Percentiles rank a stretch among this genome's conserved stretches.
These are phyloP conservation scores for Carterocephalus palaemon DNA, from an alignment of 2,888 invertebrate species.

Conservation along the genomic window DNA sequence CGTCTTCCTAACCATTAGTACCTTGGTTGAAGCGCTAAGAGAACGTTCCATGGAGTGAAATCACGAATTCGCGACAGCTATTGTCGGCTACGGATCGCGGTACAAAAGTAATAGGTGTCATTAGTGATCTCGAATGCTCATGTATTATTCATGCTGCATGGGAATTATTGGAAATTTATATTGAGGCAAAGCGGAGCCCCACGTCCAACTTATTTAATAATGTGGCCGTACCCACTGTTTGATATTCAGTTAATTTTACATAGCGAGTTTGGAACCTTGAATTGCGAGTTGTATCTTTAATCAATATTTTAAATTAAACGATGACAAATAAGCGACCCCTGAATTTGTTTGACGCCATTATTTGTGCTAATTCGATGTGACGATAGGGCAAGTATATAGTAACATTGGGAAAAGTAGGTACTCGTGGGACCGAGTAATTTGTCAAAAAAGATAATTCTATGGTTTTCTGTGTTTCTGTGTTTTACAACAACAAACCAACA, in stretches of 20 bases:
- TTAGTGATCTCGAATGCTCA: constrained; percentile 28
- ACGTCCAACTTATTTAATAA: constrained; percentile 21
- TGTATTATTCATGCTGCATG: constrained; percentile 28
- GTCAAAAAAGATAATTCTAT: no score
- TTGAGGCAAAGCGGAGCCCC: constrained; percentile 11
- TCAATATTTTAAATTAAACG: no score
- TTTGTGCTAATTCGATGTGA: no score
- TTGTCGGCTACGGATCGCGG: constrained; percentile 9
- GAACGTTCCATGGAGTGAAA: constrained; percentile 2
- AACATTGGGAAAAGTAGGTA: no score
- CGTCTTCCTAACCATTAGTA: no score
- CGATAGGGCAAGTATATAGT: no score
- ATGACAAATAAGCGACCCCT: background rate
- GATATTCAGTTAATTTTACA: constrained; percentile 11
- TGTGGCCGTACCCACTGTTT: constrained; percentile 6
- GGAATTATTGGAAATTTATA: constrained; percentile 24
- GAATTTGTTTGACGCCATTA: no score
- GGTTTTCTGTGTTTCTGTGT: no score
- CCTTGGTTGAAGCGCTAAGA: no score
- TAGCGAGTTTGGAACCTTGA: background rate
- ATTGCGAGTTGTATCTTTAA: no score
- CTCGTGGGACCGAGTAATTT: no score
- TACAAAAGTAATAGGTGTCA: constrained; percentile 26
- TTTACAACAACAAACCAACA: no score
- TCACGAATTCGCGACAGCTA: constrained; percentile 9